Evolutionary conservation across 2,113 vertebrate genomes (phyloP).

Genomic region (human (Homo sapiens)): DNA sequence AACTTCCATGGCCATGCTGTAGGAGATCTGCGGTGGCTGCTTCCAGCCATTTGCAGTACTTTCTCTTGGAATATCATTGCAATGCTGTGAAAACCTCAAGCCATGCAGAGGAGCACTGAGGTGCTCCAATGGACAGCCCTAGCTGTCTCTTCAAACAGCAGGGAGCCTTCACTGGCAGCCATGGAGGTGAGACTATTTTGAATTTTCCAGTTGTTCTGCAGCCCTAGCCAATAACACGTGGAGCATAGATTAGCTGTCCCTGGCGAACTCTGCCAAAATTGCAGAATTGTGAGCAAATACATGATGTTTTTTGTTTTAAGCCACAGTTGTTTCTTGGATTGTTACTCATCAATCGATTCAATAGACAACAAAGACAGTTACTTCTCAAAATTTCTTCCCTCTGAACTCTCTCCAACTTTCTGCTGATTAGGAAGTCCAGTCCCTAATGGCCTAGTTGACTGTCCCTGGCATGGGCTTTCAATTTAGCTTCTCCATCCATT

Average conservation of each 20-base stretch:
- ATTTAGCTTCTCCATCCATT: background rate
- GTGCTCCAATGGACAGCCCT: background rate
- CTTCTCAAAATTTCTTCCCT: background rate
- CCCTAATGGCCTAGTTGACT: background rate
- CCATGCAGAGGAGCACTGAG: background rate
- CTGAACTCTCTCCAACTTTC: background rate
- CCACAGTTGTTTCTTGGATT: background rate
- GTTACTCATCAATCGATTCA: background rate
- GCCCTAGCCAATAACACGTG: accelerated
- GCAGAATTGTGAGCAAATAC: background rate
- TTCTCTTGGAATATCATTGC: background rate
- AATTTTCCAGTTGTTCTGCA: background rate
- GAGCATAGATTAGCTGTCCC: background rate
- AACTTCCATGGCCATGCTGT: background rate
- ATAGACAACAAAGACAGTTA: background rate
- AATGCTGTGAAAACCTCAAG: background rate
- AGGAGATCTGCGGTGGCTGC: background rate
- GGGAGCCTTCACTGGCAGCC: background rate
- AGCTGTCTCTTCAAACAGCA: background rate
- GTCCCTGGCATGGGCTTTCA: background rate
- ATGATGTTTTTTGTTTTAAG: background rate
- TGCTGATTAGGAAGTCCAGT: background rate
- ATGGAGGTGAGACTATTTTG: background rate
- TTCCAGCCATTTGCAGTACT: background rate
- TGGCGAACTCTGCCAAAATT: background rate